Evolutionary conservation across 2,888 invertebrate species (phyloP), one percentile per base, ranked within the genome.

Genomic region (Apamea anceps): DNA sequence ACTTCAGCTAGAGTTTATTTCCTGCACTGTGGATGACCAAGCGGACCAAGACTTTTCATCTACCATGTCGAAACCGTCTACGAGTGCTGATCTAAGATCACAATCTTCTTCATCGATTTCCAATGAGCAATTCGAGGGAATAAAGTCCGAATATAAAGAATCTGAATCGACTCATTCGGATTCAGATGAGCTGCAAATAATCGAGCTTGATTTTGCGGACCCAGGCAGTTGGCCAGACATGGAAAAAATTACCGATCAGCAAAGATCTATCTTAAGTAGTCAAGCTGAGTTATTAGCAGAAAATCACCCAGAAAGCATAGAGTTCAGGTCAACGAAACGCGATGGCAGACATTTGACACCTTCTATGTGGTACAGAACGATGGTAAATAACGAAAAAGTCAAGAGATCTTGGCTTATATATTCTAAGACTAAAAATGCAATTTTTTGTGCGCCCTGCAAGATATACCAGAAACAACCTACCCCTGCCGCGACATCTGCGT

Each of bases 341-440:
- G 32, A 66, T 66, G 65, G 65, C 77, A 87, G 84, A 80, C 85
- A 77, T 84, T 84, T 86, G 76, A 66, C 65, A 66, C 25, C 65
- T 25, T 66, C 32, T 37, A 66, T 88, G 65, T 66, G 65, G 65
- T 66, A 85, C 81, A 85, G 80, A 75, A 86, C 81, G 73, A 81
- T 89, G 81, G 79, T 87, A 78, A 88, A 89, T 81, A 76, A 67
- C 79, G 85, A 89, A 86, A 89, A 79, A 73, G 76, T 86, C 82
- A 87, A 85, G 84, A 86, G 84, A 88, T 85, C 83, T 82, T 88
- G 85, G 86, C 83, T 88, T 77, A 63, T 88, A 75, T 88, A 78
- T 84, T 89, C 82, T 76, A 87, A 89, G 75, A 80, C 80, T 79
- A 83, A 86, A 86, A 87, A 86, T 77, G 84, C 82, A 77, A 72